These are phyloP conservation scores for Crocodylus rhombifer DNA, from an alignment of 2,797 vertebrate genomes.

Conservation along the genomic window DNA sequence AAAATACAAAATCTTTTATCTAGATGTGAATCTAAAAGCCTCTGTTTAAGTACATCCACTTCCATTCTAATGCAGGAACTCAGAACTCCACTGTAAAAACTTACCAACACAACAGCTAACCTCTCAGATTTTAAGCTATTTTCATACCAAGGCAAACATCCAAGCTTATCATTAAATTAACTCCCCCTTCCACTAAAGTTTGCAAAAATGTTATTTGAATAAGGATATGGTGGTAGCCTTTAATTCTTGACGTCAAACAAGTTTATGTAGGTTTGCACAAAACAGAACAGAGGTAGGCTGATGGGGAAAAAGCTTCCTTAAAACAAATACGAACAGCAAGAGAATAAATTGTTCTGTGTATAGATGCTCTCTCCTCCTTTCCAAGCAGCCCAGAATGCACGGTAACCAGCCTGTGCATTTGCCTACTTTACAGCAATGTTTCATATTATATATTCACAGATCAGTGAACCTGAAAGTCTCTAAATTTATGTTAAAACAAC, in stretches of 20 bases:
- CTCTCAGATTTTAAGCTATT: not conserved
- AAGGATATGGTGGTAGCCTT: not conserved
- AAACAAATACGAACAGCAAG: not conserved
- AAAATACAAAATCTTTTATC: not conserved
- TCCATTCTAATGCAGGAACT: not conserved
- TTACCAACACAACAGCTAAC: not conserved
- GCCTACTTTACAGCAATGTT: not conserved
- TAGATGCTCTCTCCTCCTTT: too few relatives aligned
- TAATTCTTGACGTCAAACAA: not conserved
- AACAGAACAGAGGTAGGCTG: not conserved
- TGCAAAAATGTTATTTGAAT: not conserved
- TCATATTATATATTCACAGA: not conserved
- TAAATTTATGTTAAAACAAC: not conserved
- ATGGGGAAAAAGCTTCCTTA: not conserved
- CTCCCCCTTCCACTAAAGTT: not conserved
- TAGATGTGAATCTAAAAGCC: not conserved
- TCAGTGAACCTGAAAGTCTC: not conserved
- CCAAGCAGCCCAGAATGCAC: not conserved
- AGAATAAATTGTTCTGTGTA: not conserved
- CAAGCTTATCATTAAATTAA: not conserved
- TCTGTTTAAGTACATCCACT: slow-evolving; percentile 1
- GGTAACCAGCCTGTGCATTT: not conserved
- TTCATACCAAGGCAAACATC: not conserved
- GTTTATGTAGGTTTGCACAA: not conserved
- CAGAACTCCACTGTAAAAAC: not conserved